Base-by-base conservation (phyloP, 2,113 vertebrate genomes). In the Percina caprodes region DNA sequence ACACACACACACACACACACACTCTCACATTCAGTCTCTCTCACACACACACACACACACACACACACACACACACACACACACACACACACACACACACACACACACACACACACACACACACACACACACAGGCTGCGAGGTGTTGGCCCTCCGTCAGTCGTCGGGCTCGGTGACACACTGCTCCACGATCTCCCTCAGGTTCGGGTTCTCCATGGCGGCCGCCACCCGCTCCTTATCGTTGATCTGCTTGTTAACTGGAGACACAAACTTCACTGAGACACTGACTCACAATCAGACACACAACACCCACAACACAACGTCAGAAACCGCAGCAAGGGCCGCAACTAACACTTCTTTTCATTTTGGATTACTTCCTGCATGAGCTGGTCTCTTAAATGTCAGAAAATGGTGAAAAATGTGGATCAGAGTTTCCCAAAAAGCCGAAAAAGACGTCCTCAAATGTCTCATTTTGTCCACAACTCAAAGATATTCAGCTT, bases 221-320 rank as follows among this genome's bases (percentile, higher is more conserved):
- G 98, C 98, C 0, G 98, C 97, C n/a, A 99, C 98, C n/a, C 98
- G 94, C 86, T 99, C 98, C 80, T 99, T 99, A 88, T 99, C 98
- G 0, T 99, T 99, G 93, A 99, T 99, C 94, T 99, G 98, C 81
- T 99, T 99, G 92, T 99, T 99, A 82, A 99, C 98, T 99, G 94
- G 13, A 86, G 14, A 76, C 26, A 90, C 42, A 85, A 48, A 72
- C 55, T 10, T n/a, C 49, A 58, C 11, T 61, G 26, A 63, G n/a
- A 0, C 21, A 10, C n/a, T 9, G 14, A n/a, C 4, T 6, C 1
- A n/a, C 18, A 52, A 35, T 3, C 10, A 68, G 9, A 51, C 46
- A 8, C 35, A 39, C 35, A 0, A 8, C 35, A 39, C 7, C 7
- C 1, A 39, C 45, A 46, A 14, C 45, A 46, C 45, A 9, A 9